Evolutionary conservation across 2,113 vertebrate genomes (phyloP), one percentile per base, ranked within the genome.

Genomic region (Perca fluviatilis): DNA sequence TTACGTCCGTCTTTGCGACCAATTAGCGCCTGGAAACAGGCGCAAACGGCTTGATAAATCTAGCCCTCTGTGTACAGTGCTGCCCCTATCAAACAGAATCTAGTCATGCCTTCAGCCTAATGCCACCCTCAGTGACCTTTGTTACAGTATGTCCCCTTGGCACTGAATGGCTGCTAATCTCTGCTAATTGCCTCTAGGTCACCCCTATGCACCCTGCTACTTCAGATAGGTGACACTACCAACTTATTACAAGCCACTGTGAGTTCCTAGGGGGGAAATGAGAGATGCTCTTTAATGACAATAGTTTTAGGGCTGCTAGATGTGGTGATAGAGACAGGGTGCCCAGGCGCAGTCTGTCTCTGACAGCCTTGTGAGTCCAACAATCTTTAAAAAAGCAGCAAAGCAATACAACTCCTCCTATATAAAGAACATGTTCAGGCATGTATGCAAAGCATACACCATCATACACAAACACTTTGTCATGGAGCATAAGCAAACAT

Each of bases 141-240:
- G 68, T 74, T 36, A 69, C 33, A 83, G 21, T 66, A 23, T 64
- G 40, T 68, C 27, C 23, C 56, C 30, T 73, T 83, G 73, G 46
- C 65, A 66, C 23, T 21, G 23, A 78, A 60, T 63, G 61, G 36
- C 64, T 46, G 54, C 27, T 83, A 77, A 82, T 80, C 63, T 79
- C 65, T 69, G 61, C 47, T 86, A 89, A 92, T 86, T 86, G 58
- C 72, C 25, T 80, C 70, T 70, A 70, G 57, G 33, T 65, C 66
- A 71, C 64, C 23, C 65, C 75, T 66, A 36, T 77, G 60, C 60
- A 40, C 27, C 47, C n/a, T 10, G 49, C 57, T 77, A 51, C 43
- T 63, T 53, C 51, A 71, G 3, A 21, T 40, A 11, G 69, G 65
- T 70, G 81, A 79, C 49, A 25, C 50, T 85, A 60, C 33, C 49